Conservation (phyloP, 2,888 invertebrate species). For the Mythimna impura region DNA sequence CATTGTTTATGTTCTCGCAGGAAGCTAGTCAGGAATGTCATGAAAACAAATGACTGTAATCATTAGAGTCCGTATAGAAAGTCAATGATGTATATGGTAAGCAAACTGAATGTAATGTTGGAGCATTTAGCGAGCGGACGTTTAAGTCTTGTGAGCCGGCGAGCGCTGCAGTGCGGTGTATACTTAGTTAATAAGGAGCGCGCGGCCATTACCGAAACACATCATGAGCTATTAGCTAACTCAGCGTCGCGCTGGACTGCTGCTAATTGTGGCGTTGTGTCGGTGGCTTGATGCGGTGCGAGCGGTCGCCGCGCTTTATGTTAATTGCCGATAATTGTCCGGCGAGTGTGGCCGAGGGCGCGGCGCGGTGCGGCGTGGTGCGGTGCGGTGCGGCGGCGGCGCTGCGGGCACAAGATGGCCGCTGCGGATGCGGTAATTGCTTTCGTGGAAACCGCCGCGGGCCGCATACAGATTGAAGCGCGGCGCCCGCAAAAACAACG, state of each 20-base stretch:
- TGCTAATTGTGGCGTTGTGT: conserved; percentile 44
- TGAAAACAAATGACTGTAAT: not conserved
- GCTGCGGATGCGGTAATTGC: conserved; percentile 87
- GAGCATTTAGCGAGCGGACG: conserved; percentile 12
- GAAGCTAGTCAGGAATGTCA: not conserved
- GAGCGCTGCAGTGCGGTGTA: not conserved
- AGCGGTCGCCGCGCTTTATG: conserved; percentile 69
- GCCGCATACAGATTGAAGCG: conserved; percentile 83
- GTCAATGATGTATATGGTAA: not conserved
- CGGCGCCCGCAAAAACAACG: conserved; percentile 78
- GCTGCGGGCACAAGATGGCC: conserved; percentile 82
- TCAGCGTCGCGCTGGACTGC: conserved; percentile 16
- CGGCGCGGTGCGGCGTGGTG: conserved; percentile 40
- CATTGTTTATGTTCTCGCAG: conserved; percentile 3
- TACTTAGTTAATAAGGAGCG: conserved; percentile 10
- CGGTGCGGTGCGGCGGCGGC: conserved; percentile 39
- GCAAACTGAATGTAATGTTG: conserved; percentile 6
- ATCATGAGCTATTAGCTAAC: conserved; percentile 47
- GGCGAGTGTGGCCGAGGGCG: conserved; percentile 65
- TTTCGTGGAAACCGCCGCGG: conserved; percentile 83
- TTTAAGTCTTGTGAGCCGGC: conserved; percentile 10
- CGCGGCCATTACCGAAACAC: conserved; percentile 47
- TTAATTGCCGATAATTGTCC: conserved; percentile 82
- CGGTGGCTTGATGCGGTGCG: conserved; percentile 35
- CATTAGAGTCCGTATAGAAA: not conserved